Base-by-base conservation (phyloP, 2,888 invertebrate species). In the Cosmopolites sordidus region DNA sequence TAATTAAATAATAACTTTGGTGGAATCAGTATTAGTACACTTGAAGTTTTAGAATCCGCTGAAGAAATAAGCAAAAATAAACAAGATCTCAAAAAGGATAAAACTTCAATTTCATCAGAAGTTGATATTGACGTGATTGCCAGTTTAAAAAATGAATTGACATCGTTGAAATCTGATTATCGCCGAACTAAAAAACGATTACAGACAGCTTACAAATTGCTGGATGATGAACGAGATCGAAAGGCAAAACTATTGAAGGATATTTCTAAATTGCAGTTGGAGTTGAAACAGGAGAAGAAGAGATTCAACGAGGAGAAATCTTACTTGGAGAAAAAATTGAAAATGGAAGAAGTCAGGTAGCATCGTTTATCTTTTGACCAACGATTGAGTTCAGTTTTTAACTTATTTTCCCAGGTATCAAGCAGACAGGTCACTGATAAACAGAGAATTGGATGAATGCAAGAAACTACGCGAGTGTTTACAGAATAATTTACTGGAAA, bases 361-460 rank as follows among this genome's bases (percentile, higher is more conserved):
- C n/a, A n/a, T n/a, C n/a, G n/a, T n/a, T n/a, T n/a, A n/a, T n/a
- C n/a, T n/a, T n/a, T n/a, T n/a, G n/a, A n/a, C n/a, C n/a, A n/a
- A n/a, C n/a, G n/a, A n/a, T n/a, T n/a, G n/a, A n/a, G n/a, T n/a
- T n/a, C n/a, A n/a, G n/a, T n/a, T n/a, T n/a, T n/a, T n/a, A n/a
- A n/a, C n/a, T n/a, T n/a, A n/a, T 22, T 22, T 29, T 39, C 2
- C 17, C 16, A 53, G 63, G 12, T 59, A 62, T n/a, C 63, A 65
- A 15, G 58, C 52, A 1, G 64, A 66, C 43, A 60, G 61, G 11
- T 48, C 54, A 2, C 45, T 56, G 29, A 52, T 65, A 30, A 62
- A 60, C 29, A 65, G 62, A 51, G 65, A 66, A 49, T 42, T 66
- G 22, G 61, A 59, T 11, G 66, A 66, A 41, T 63, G 64, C 41